Percentiles rank a stretch among this genome's conserved stretches.
These are phyloP conservation scores for Plagodis dolabraria DNA, from an alignment of 2,888 invertebrate species.

Conservation along the genomic window DNA sequence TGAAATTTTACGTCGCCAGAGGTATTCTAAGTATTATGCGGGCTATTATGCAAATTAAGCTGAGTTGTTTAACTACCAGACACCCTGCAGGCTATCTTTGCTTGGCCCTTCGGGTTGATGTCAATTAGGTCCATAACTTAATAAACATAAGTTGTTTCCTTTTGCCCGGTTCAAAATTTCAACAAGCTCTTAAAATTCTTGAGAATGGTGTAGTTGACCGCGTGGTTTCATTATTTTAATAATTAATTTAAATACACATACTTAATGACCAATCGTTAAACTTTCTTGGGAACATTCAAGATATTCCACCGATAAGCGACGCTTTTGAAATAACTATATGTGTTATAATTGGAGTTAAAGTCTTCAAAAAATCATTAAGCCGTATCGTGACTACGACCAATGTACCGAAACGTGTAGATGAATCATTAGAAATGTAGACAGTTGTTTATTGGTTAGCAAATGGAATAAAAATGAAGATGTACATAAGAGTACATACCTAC, in stretches of 20 bases:
- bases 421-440: background rate
- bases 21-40: slow-evolving; percentile 39
- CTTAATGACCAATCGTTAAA: slow-evolving; percentile 8
- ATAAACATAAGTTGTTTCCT: slow-evolving; percentile 41
- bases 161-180: slow-evolving; percentile 23
- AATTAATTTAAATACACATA: slow-evolving; percentile 10
- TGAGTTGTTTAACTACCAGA: slow-evolving; percentile 53
- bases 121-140: slow-evolving; percentile 54
- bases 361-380: background rate
- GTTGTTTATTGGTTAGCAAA: background rate
- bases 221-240: slow-evolving; percentile 5
- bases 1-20: slow-evolving; percentile 32
- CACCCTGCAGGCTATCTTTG: slow-evolving; percentile 23
- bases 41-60: slow-evolving; percentile 67
- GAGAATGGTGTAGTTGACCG: slow-evolving; percentile 15
- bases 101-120: slow-evolving; percentile 46
- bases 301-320: background rate
- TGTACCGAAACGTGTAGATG: background rate
- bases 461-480: too few relatives aligned
- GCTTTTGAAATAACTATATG: too few relatives aligned
- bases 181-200: slow-evolving; percentile 25
- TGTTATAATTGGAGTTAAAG: too few relatives aligned
- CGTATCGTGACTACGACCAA: background rate
- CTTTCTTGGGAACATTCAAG: slow-evolving; percentile 1
- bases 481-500: too few relatives aligned